Base-by-base conservation (phyloP, 2,797 vertebrate genomes). In the Poeciliopsis turneri region DNA sequence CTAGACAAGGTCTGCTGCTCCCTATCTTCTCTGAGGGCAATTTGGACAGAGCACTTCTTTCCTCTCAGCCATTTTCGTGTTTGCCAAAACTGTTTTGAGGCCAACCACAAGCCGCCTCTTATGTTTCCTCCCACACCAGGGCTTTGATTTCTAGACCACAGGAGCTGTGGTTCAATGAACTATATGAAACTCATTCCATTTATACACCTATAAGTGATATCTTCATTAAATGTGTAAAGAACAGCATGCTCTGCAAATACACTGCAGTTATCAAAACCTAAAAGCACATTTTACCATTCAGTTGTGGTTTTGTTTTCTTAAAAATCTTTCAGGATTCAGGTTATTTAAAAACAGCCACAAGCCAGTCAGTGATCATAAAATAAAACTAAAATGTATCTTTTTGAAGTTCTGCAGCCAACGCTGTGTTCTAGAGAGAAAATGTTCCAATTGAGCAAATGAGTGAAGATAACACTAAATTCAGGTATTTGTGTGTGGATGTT, bases 51-150 rank as follows among this genome's bases (percentile, higher is more conserved):
- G 41, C 25, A 55, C 43, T 46, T 75, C 59, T 82, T 79, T 87
- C 77, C 81, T 74, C 66, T 80, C 70, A 84, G 80, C 78, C 75
- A 71, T 89, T 78, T 78, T 36, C 57, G 41, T 64, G 57, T 86
- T 85, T 88, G 53, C 87, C 84, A 86, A 85, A 87, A 82, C 45
- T n/a, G 69, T 84, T 86, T 75, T 82, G 39, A 74, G 78, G 78
- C 75, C 79, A 75, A 79, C 79, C 16, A 61, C 86, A 83, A 78
- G 78, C 74, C 70, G 28, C 78, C 20, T 82, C 71, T 75, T 73
- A 77, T 71, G 47, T 82, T 81, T 78, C 76, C 79, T 78, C 75
- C 80, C 64, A 90, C 76, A 76, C 78, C 49, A 75, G 78, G 64
- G 53, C 77, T 87, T 84, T 77, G 47, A 68, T 78, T 80, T 68